These are phyloP conservation scores for Echinarachnius parma DNA, from an alignment of 53 echinoderm and acorn worm species.

Conservation along the genomic window DNA sequence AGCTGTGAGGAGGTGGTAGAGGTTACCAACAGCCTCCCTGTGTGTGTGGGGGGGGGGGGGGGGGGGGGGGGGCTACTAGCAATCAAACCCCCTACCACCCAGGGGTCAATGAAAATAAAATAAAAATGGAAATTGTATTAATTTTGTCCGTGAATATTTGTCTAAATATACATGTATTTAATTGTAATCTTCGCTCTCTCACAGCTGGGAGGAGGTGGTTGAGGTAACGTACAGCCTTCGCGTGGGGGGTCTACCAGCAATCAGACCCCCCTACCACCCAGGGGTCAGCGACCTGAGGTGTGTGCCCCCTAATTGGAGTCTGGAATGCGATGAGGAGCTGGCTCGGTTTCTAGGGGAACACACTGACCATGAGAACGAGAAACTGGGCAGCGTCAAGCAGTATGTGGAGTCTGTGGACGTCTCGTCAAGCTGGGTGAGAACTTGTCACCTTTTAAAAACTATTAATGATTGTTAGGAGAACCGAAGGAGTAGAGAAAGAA, in stretches of 20 bases:
- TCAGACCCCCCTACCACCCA: constrained; percentile 54
- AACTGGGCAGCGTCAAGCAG: constrained; percentile 89
- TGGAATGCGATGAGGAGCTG: constrained; percentile 92
- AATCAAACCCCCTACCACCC: too few species aligned
- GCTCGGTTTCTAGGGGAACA: constrained; percentile 84
- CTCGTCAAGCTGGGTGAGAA: constrained; percentile 76
- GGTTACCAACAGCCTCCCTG: too few species aligned
- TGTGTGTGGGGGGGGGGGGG: too few species aligned
- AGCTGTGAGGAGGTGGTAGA: too few species aligned
- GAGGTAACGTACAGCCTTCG: constrained; percentile 71
- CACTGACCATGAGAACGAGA: constrained; percentile 76
- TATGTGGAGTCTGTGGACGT: constrained; percentile 92
- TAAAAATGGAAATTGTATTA: too few species aligned
- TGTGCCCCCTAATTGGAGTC: constrained; percentile 73
- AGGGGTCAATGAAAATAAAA: too few species aligned
- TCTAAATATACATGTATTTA: background rate
- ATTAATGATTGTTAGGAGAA: too few species aligned
- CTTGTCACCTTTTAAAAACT: too few species aligned
- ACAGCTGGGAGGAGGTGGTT: constrained; percentile 86
- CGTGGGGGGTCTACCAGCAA: constrained; percentile 40
- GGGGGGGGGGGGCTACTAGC: too few species aligned
- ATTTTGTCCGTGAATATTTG: background rate
- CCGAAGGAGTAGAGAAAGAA: too few species aligned
- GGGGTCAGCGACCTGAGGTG: constrained; percentile 51
- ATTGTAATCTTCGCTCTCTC: background rate